Percentiles rank a stretch among this genome's conserved stretches.
Evolutionary conservation across 2,888 invertebrate species (phyloP).

Genomic region (Eupithecia exiguata): DNA sequence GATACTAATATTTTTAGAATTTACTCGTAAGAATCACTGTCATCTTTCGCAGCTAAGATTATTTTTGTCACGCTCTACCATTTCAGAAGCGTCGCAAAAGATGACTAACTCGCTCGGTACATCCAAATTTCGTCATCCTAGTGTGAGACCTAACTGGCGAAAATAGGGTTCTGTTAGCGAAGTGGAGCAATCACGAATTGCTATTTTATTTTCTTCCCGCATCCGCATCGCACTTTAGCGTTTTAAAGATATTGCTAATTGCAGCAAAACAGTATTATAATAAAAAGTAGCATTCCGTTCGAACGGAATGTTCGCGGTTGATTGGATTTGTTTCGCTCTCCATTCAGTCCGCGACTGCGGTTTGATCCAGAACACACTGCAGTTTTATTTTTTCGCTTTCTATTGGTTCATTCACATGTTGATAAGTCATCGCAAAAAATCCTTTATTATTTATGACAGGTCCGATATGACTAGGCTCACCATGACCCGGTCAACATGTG

Average conservation of each 20-base stretch:
- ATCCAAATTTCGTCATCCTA: too few relatives aligned
- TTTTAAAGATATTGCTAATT: slow-evolving; percentile 49
- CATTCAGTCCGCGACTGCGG: slow-evolving; percentile 51
- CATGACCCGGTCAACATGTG: background rate
- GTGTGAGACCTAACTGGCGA: too few relatives aligned
- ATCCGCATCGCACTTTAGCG: slow-evolving; percentile 21
- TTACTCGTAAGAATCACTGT: background rate
- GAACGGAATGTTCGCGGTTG: slow-evolving; percentile 61
- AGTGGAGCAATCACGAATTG: background rate
- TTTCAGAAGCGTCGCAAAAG: background rate
- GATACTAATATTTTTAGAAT: too few relatives aligned
- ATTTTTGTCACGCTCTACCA: too few relatives aligned
- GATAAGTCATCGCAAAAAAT: background rate
- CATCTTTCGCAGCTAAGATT: background rate
- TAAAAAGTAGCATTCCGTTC: slow-evolving; percentile 57
- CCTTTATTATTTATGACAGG: background rate
- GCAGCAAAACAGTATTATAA: slow-evolving; percentile 49
- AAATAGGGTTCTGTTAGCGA: background rate
- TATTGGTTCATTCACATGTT: background rate
- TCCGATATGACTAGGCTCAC: background rate
- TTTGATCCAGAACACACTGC: slow-evolving; percentile 18
- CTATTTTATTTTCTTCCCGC: slow-evolving; percentile 5
- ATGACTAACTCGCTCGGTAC: background rate
- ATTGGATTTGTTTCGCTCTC: slow-evolving; percentile 74
- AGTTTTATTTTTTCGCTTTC: background rate